Percentiles rank a stretch among this genome's conserved stretches.
These are phyloP conservation scores for Drosophila helvetica DNA, from an alignment of 2,888 invertebrate species.

Conservation along the genomic window DNA sequence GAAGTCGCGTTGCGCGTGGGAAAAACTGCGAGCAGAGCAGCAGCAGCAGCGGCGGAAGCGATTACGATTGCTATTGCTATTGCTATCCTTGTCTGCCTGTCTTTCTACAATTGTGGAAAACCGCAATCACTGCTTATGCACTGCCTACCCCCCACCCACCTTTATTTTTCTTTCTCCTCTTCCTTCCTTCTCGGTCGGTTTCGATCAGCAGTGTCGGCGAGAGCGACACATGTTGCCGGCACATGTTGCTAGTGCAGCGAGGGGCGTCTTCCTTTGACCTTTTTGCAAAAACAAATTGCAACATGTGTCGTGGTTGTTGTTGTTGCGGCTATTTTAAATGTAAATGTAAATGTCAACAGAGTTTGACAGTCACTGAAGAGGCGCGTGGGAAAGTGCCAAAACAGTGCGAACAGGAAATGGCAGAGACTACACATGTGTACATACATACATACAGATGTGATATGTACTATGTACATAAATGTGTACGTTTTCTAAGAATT, in stretches of 20 bases:
- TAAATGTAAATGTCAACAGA: slow-evolving; percentile 38
- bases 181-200: not conserved
- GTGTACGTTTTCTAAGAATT: slow-evolving; percentile 6
- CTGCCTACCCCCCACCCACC: slow-evolving; percentile 25
- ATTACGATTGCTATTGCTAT: slow-evolving; percentile 27
- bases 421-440: not conserved
- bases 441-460: not conserved
- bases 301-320: slow-evolving; percentile 41
- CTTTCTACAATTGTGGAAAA: slow-evolving; percentile 4
- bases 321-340: slow-evolving; percentile 39
- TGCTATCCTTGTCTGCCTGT: slow-evolving; percentile 3
- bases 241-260: slow-evolving; percentile 34
- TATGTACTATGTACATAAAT: not conserved
- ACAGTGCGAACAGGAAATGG: not conserved
- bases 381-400: slow-evolving; percentile 29
- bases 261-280: slow-evolving; percentile 17
- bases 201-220: slow-evolving; percentile 6
- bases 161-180: not conserved
- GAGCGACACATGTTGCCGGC: slow-evolving; percentile 46
- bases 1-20: slow-evolving; percentile 55
- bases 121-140: slow-evolving; percentile 16
- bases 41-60: slow-evolving; percentile 28
- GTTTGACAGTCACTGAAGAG: not conserved
- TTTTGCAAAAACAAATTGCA: slow-evolving; percentile 36
- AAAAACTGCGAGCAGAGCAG: slow-evolving; percentile 41